Evolutionary conservation across 1,140 invertebrate genomes (phyloP), one percentile per base, ranked within the genome.

Genomic region (Drosophila tristis): DNA sequence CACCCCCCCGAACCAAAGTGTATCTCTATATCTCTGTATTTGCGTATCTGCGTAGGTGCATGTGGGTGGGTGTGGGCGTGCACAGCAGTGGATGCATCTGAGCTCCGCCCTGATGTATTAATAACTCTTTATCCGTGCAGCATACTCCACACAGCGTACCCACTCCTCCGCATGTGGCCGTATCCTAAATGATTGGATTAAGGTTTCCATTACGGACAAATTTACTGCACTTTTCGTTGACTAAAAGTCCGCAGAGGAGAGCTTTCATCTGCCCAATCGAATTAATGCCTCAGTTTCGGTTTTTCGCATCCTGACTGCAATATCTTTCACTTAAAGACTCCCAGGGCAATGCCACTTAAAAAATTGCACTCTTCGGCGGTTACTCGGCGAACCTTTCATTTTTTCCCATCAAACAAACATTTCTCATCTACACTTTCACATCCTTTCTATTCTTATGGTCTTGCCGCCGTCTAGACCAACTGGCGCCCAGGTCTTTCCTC

Each of bases 401-500:
- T 13, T 39, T 39, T 11, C 4, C 11, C 35, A 4, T 39, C 4
- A 39, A 39, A 13, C 35, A 39, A 39, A 39, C 35, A 39, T 39
- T 5, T 39, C 35, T 39, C 35, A 13, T 4, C 35, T 39, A 39
- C 55, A 44, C 25, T 49, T 71, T 42, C 43, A 50, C 35, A 13
- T 39, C 35, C 35, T 39, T 39, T 4, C 35, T 13, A 39, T 39
- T 4, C 35, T 39, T 13, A 13, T 31, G 42, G 74, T 66, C 56
- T 82, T 80, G 62, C 44, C 57, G 72, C 65, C 53, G 84, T 89
- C 84, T 89, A 89, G 84, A 89, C 84, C 77, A 64, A 59, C 50
- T 71, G 84, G 84, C 84, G 84, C 85, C 49, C 56, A 35, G 50
- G 57, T 39, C 47, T 73, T 44, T 66, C 55, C 65, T 45, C 15